Evolutionary conservation across 64 coral and sea anemone species (phyloP), one percentile per base, ranked within the genome.

Genomic region (Platygyra sinensis): DNA sequence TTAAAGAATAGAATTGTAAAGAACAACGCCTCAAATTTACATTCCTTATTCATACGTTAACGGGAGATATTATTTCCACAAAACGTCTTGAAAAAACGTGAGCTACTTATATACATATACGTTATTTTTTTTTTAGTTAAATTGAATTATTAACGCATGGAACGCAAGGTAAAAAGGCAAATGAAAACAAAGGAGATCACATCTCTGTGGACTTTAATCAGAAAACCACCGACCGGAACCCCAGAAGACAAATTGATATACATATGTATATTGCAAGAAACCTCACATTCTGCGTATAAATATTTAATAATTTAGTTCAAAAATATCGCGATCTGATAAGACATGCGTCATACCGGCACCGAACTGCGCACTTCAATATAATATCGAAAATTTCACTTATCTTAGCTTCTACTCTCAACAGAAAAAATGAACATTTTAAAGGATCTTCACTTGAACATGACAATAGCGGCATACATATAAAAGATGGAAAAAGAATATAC

Each of bases 141-240:
- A 57, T 57, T 57, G 54, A 57, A 57, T 15, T 57, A 57, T 57
- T 57, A 57, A 15, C 10, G 54, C 54, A 14, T 28, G 65, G 22
- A 9, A 69, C 22, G 29, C 10, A 11, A 27, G 25, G 22, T 69
- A n/a, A 69, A 67, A 27, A 69, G n/a, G 65, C 10, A 69, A 69
- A 27, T 27, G 29, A 3, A 29, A 69, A 27, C 22, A n/a, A 69
- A 1, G 20, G 1, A 69, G 24, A 24, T 50, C 7, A 24, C 1
- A 77, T 77, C 74, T 77, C n/a, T 77, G 49, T 50, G 39, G 52
- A 77, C 74, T 77, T 77, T 50, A 77, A 77, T 50, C 39, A 50
- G 9, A 50, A 50, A 77, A 77, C 19, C 39, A 77, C 49, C 74
- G 33, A n/a, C n/a, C n/a, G 74, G 52, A 49, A 5, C 74, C 39